Conservation (phyloP, 2,797 vertebrate species). For the Alectoris magna region DNA sequence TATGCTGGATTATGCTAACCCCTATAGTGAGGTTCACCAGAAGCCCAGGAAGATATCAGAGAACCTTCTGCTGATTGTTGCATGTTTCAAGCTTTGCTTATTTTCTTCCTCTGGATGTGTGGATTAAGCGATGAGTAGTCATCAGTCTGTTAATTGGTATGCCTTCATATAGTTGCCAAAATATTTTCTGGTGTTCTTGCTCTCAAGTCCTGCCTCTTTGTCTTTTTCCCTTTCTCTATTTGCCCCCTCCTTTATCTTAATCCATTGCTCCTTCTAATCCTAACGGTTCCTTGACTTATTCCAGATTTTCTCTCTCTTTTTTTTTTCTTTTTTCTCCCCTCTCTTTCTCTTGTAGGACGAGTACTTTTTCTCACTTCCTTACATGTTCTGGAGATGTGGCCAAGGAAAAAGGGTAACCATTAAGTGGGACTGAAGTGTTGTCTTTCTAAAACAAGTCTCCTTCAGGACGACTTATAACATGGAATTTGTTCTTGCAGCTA, state of each 20-base stretch:
- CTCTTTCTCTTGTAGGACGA: background rate
- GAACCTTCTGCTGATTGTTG: background rate
- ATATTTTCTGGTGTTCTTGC: background rate
- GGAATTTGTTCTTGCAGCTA: background rate
- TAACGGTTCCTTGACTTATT: background rate
- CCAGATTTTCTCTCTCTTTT: background rate
- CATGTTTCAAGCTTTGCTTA: background rate
- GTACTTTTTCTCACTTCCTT: background rate
- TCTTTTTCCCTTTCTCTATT: background rate
- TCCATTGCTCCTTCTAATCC: background rate
- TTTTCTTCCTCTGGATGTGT: background rate
- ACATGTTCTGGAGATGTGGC: background rate
- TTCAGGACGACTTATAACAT: background rate
- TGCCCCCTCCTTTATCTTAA: accelerated
- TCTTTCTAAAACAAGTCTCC: background rate
- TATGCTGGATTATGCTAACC: background rate
- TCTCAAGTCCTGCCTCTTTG: background rate
- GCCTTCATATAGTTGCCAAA: background rate
- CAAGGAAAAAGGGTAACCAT: background rate
- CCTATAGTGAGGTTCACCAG: background rate
- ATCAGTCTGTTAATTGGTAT: background rate
- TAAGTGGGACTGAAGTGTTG: background rate
- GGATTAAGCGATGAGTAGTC: background rate
- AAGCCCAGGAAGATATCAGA: background rate
- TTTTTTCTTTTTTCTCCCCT: background rate